Evolutionary conservation across 1,140 invertebrate species (phyloP), one percentile per base, ranked within the genome.

Genomic region (Heliothis virescens): DNA sequence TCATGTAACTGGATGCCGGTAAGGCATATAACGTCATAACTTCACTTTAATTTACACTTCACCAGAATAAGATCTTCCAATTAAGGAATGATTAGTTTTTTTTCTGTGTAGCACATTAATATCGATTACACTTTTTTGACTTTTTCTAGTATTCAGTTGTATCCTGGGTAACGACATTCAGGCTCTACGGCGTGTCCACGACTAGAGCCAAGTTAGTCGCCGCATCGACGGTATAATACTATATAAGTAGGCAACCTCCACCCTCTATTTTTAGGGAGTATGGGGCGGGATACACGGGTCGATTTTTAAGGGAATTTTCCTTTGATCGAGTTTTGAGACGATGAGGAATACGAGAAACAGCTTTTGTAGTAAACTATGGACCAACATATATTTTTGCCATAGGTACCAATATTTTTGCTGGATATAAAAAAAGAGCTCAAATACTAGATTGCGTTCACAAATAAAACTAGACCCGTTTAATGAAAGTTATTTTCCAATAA

Each of bases 11-110:
- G 79, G 88, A 86, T 92, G 89, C 91, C 87, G 91, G 88, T 86
- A 90, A 82, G 90, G 90, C 91, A 93, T 91, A 82, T 90, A 94
- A 92, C 92, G 92, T 94, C 92, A 94, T 94, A 85, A 93, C 91
- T 93, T 84, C 89, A 92, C 90, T 90, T 94, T 90, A 74, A 48
- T 85, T 88, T 79, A 84, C 91, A 94, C 91, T 86, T 82, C 86
- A 88, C 89, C 62, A 59, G 75, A 83, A 79, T 52, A 86, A 86
- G 85, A 80, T 87, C 90, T 83, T 48, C 59, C 62, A 86, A 83
- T 85, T 87, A 90, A 79, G 82, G 81, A 85, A 85, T 87, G 81
- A 86, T 91, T 90, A 80, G 88, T 89, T 86, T 90, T 89, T 85
- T 84, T 84, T 88, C 84, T 89, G 69, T 73, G 72, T 78, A 71